These are phyloP conservation scores for Atherinosoma microstoma DNA, from an alignment of 2,797 vertebrate species.

Conservation along the genomic window DNA sequence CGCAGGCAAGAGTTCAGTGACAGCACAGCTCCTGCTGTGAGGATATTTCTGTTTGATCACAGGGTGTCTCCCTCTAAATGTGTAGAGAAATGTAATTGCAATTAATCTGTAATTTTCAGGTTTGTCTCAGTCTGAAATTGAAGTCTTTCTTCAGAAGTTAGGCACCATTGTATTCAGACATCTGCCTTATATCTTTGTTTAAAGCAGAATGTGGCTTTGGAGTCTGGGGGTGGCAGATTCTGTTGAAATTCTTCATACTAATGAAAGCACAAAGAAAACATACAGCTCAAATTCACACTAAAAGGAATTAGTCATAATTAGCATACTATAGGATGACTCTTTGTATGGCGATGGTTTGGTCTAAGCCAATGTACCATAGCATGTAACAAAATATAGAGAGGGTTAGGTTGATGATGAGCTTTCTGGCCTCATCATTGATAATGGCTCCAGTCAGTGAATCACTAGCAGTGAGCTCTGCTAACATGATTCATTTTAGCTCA, in stretches of 20 bases:
- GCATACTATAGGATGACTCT: constrained; percentile 13
- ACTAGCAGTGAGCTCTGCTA: constrained; percentile 46
- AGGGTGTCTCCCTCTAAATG: constrained; percentile 54
- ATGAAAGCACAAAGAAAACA: constrained; percentile 37
- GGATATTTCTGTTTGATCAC: constrained; percentile 69
- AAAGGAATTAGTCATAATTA: constrained; percentile 40
- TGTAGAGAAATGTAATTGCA: constrained; percentile 28
- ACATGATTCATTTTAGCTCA: constrained; percentile 63
- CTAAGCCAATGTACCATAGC: constrained; percentile 13
- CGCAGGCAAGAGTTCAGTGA: constrained; percentile 38
- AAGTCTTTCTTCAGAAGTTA: constrained; percentile 23
- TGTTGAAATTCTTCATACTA: constrained; percentile 43
- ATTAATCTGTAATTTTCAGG: constrained; percentile 31
- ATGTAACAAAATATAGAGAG: constrained; percentile 33
- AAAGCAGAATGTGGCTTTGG: constrained; percentile 35
- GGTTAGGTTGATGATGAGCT: constrained; percentile 39
- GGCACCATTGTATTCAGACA: constrained; percentile 48
- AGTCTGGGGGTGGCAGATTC: constrained; percentile 38
- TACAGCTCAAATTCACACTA: constrained; percentile 22
- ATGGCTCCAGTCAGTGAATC: constrained; percentile 58
- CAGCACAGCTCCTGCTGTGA: constrained; percentile 43
- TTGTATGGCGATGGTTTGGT: constrained; percentile 27
- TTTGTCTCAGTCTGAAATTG: constrained; percentile 27
- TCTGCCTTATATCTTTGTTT: constrained; percentile 49
- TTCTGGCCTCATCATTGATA: constrained; percentile 39